These are phyloP conservation scores for Antechinus flavipes DNA, from an alignment of 2,113 vertebrate species.

Conservation along the genomic window DNA sequence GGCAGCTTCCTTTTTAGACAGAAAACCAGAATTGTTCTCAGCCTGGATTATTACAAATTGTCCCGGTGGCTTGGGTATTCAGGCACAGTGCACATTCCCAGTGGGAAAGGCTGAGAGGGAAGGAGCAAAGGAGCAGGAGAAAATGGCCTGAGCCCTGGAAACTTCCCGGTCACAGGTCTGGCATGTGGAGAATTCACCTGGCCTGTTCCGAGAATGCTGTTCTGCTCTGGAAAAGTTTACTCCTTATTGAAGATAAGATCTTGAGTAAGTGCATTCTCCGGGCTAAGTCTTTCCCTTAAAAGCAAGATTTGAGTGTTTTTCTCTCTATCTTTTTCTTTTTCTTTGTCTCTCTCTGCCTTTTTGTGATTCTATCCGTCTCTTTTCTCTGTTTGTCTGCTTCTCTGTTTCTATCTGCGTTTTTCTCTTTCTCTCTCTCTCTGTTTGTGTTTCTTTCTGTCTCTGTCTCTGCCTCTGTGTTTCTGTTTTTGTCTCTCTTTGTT, in stretches of 20 bases:
- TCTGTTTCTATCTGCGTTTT: too few relatives aligned
- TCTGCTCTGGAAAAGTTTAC: background rate
- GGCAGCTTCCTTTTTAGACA: background rate
- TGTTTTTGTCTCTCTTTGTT: too few relatives aligned
- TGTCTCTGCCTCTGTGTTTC: too few relatives aligned
- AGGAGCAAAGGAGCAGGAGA: background rate
- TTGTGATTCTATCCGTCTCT: background rate
- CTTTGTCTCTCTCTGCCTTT: background rate
- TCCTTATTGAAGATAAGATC: background rate
- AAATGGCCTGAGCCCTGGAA: background rate
- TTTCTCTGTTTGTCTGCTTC: background rate
- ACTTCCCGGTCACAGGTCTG: background rate
- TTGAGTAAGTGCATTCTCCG: background rate
- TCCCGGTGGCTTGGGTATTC: background rate
- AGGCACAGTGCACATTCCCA: background rate
- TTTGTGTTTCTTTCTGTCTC: too few relatives aligned
- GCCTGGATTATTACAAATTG: background rate
- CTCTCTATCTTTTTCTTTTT: too few relatives aligned
- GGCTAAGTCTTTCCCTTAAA: background rate
- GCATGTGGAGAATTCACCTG: background rate
- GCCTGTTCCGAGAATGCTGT: background rate
- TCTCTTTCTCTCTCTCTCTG: too few relatives aligned
- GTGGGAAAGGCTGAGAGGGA: background rate
- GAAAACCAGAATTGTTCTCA: background rate
- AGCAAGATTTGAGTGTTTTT: background rate